Conservation (phyloP, 2,797 vertebrate genomes). For the Rhabdomys pumilio region DNA sequence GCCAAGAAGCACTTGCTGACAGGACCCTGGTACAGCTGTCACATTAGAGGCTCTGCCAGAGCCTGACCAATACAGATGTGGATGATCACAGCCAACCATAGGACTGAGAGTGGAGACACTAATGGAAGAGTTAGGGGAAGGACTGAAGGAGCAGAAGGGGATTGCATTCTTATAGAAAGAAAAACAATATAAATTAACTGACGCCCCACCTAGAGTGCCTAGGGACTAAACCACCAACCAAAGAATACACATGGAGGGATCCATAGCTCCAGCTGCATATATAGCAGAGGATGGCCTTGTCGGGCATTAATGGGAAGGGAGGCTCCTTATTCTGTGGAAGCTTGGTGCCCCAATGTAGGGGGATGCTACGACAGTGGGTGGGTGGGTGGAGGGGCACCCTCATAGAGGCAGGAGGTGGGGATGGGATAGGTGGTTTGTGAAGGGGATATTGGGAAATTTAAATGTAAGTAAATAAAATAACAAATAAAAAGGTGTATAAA, state of each 20-base stretch:
- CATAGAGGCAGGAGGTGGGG: background rate
- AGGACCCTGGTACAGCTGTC: background rate
- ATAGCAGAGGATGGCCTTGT: background rate
- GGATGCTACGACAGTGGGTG: background rate
- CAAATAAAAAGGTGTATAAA: background rate
- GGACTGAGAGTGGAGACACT: background rate
- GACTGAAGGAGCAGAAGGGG: background rate
- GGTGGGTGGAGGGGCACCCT: background rate
- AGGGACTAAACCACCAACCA: background rate
- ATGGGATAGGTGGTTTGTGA: background rate
- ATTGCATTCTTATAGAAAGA: background rate
- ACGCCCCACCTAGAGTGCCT: background rate
- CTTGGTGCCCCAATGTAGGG: background rate
- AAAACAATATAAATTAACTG: background rate
- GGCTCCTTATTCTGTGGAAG: background rate
- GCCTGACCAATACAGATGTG: background rate
- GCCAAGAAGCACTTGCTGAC: background rate
- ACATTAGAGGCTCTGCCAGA: background rate
- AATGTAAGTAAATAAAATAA: background rate
- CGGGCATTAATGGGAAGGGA: background rate
- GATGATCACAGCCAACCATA: background rate
- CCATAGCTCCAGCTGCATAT: background rate
- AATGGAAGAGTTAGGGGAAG: background rate
- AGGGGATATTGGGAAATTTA: background rate
- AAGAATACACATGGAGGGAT: background rate